These are phyloP conservation scores for Zonitis immaculata DNA, from an alignment of 2,888 invertebrate species.

Conservation along the genomic window DNA sequence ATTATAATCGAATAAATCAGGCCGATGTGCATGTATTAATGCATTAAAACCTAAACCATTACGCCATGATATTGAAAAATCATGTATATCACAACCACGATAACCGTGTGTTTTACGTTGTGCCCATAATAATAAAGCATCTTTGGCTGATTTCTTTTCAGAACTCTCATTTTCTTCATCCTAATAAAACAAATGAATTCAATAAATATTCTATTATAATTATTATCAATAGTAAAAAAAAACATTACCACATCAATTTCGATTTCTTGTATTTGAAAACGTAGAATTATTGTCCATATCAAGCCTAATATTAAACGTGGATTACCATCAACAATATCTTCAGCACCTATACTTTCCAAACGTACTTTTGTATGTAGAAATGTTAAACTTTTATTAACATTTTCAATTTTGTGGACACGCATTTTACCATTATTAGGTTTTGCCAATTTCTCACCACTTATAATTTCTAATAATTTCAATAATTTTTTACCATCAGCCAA, in stretches of 20 bases:
- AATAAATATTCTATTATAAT: not conserved
- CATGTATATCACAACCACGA: conserved; percentile 80
- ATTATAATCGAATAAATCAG: conserved; percentile 89
- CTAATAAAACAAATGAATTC: conserved; percentile 47
- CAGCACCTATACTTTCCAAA: conserved; percentile 96
- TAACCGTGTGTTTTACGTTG: conserved; percentile 97
- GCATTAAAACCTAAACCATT: conserved; percentile 98
- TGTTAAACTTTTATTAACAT: conserved; percentile 95
- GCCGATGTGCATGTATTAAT: conserved; percentile 95
- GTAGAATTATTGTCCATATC: conserved; percentile 98
- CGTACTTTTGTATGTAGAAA: conserved; percentile 96
- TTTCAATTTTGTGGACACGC: conserved; percentile 98
- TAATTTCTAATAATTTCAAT: conserved; percentile 92
- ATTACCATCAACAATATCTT: conserved; percentile 98
- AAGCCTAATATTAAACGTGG: conserved; percentile 93
- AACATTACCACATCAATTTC: conserved; percentile 94
- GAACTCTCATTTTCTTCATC: conserved; percentile 95
- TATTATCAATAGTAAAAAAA: too few relatives aligned
- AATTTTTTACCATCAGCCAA: conserved; percentile 92
- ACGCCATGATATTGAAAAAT: conserved; percentile 92
- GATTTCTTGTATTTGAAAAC: conserved; percentile 99
- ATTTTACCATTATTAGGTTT: conserved; percentile 94
- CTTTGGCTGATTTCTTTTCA: conserved; percentile 98
- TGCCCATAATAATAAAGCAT: conserved; percentile 96
- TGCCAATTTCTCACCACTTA: conserved; percentile 95